Evolutionary conservation across 2,113 vertebrate species (phyloP), one percentile per base, ranked within the genome.

Genomic region (Glaucomys volans): DNA sequence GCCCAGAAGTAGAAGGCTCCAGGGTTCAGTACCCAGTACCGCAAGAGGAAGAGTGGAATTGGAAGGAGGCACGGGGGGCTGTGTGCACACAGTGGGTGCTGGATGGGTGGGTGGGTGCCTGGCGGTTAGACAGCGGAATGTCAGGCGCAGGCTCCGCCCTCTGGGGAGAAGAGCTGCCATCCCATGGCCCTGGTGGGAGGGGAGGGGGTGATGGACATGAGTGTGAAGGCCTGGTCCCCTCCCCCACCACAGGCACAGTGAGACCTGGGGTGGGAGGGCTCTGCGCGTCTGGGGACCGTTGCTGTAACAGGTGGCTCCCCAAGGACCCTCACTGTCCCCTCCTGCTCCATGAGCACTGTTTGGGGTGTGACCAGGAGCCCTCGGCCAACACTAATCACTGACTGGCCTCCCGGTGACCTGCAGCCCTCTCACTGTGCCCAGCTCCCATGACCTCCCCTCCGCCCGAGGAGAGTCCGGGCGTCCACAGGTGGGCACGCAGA

Each of bases 321-420:
- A 2, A 54, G n/a, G 35, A 44, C 1, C 1, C 62, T n/a, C 11
- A 0, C 1, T 2, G 40, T 17, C 32, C 47, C 64, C 47, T 42
- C 35, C n/a, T 32, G 52, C 75, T 67, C 22, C 18, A 0, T 8
- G 22, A 22, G 3, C 47, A 18, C 2, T 6, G 22, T 57, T 42
- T 10, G 24, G 80, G 2, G 2, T 2, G 22, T 44, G 12, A 40
- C 30, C 22, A 14, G 40, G 47, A 4, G 40, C 72, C 72, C 57
- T 18, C 69, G 35, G 54, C 76, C 37, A 52, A 7, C 13, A 17
- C 37, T 16, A 11, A 26, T 2, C n/a, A 50, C 2, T 24, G 42
- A 9, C 13, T 2, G 9, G 2, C 7, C 3, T 2, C 16, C 16
- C 4, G 17, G 18, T 5, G 4, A 5, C 26, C 87, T 14, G 0